Base-by-base conservation (phyloP, 2,888 invertebrate species). In the Cephus sareptanus region DNA sequence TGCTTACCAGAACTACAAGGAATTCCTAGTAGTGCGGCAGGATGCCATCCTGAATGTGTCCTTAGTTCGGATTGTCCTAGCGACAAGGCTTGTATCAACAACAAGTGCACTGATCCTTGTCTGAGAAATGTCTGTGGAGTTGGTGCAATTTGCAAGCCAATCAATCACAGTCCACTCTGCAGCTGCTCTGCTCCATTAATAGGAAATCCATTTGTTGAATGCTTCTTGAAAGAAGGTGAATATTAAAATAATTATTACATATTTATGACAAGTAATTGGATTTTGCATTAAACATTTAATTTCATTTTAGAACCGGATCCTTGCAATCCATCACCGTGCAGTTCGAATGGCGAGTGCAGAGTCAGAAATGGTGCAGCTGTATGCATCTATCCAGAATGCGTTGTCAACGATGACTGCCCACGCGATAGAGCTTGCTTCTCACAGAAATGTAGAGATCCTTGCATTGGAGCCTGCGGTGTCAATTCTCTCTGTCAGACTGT, bases 351-450 rank as follows among this genome's bases (percentile, higher is more conserved):
- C 9, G 94, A 96, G 83, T 98, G 98, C 89, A 94, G 94, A 79
- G 93, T 95, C 1, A 93, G 95, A 79, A 96, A 96, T 81, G 93
- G 93, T 30, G 93, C 94, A 4, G 96, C 96, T 0, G 93, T 94
- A 76, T 97, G 97, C 87, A 93, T 94, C 77, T 97, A 97, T 91
- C 97, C 97, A 0, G 98, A 97, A 91, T 98, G 98, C 90, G 93
- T 97, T 4, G 95, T 96, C 77, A 97, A 97, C 88, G 95, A 96
- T n/a, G 97, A 98, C 86, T 98, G 98, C 91, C 94, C 96, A 0
- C 94, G 96, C 78, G 95, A 96, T 83, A 95, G 95, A 84, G 95
- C 96, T 1, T 98, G 97, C 88, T 95, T 96, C 86, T 94, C 94
- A 69, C 96, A 96, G 83, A 96, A 96, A 89, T 98, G 98, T 88